Conservation (phyloP, 1,140 invertebrate genomes). For the Batillaria attramentaria region DNA sequence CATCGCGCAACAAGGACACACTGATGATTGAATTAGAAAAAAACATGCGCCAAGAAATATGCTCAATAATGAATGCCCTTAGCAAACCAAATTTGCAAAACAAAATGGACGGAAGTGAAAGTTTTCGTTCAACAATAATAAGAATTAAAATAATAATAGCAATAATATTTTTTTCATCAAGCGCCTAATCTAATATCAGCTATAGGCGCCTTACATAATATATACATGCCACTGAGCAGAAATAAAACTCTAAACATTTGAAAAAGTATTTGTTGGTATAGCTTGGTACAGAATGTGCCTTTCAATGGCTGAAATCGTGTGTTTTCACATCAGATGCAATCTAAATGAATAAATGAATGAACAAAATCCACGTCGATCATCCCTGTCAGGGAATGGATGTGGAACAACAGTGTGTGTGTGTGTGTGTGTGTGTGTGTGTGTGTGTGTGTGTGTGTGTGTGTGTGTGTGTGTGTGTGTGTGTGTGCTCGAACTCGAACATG, state of each 20-base stretch:
- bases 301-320: background rate
- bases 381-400: background rate
- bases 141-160: no score
- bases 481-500: no score
- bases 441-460: background rate
- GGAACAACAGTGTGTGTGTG: background rate
- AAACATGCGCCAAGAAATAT: background rate
- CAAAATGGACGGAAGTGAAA: background rate
- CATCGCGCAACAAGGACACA: background rate
- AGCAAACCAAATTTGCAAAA: background rate
- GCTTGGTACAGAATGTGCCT: background rate
- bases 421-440: background rate
- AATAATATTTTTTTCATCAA: no score
- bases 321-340: background rate
- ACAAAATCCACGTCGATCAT: background rate
- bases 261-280: background rate
- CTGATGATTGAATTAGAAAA: background rate
- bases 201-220: no score
- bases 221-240: no score
- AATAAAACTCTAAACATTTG: background rate
- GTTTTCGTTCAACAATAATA: background rate
- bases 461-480: constrained; percentile 4
- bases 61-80: background rate
- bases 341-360: background rate
- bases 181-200: no score